A percentile compares a stretch with the other conserved stretches of the same genome.
Conservation (phyloP, 2,888 invertebrate species). For the Sialis fuliginosa region DNA sequence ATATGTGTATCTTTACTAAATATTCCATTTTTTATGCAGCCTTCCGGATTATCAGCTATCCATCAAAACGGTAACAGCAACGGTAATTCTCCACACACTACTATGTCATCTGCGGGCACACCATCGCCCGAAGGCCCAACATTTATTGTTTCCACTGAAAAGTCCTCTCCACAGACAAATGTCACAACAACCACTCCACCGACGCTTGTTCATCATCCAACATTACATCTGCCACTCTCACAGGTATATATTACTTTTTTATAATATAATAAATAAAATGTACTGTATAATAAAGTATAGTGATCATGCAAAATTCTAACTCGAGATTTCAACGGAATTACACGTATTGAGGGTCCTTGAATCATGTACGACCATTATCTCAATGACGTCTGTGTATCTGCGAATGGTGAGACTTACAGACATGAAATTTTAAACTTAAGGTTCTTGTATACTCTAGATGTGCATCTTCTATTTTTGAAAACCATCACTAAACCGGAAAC, state of each 20-base stretch:
- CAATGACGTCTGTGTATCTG: no score
- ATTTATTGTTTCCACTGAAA: not conserved
- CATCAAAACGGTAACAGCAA: not conserved
- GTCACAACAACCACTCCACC: slow-evolving; percentile 9
- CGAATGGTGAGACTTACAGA: no score
- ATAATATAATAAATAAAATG: no score
- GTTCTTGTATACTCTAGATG: no score
- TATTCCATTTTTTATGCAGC: not conserved
- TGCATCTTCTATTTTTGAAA: no score
- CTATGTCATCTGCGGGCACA: not conserved
- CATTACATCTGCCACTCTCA: slow-evolving; percentile 30
- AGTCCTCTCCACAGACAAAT: slow-evolving; percentile 7
- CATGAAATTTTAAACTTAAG: no score
- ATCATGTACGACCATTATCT: no score
- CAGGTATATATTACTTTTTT: slow-evolving; percentile 20
- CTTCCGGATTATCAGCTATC: not conserved
- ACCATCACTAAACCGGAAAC: no score
- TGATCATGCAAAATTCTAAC: no score
- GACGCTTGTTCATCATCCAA: slow-evolving; percentile 29
- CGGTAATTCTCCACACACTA: not conserved
- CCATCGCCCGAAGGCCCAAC: not conserved
- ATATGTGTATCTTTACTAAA: not conserved
- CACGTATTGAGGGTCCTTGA: no score
- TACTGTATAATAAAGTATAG: no score
- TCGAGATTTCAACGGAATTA: no score